Evolutionary conservation across 1,140 invertebrate genomes (phyloP), one percentile per base, ranked within the genome.

Genomic region (Druon quercuslanigerum): DNA sequence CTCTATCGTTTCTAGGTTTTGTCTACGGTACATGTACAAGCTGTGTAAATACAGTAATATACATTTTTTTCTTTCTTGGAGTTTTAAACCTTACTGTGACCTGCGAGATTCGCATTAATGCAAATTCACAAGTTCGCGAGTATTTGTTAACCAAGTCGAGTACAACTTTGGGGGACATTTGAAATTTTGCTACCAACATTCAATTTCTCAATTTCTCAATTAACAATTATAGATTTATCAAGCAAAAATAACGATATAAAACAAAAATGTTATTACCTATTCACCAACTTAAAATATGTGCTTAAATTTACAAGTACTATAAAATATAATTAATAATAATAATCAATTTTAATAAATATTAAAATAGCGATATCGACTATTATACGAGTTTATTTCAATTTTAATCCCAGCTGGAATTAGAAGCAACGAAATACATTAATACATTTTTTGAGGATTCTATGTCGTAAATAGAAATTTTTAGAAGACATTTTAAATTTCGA

Each of bases 31-130:
- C 86, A 86, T 85, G 76, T 87, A 87, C 84, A 87, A 87, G 86
- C 86, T 85, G 73, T 87, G 86, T 90, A 90, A 90, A 90, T 90
- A 90, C 85, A 90, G 84, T 89, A 90, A 89, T 90, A 87, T 90
- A 89, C 89, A 89, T 87, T 85, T 83, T 80, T 73, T 14, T 33
- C 71, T 82, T 79, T 80, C 71, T 88, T 88, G 87, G 87, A 88
- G 86, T 66, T 89, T 89, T 81, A 85, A 87, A 90, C 84, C 86
- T 89, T 89, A 90, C 88, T 84, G 88, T 89, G 87, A 88, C 84
- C 85, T 84, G 81, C 77, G 14, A 33, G 33, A 78, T 74, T 82
- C 79, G 83, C 75, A 72, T 83, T 74, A 76, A 72, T 84, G 72
- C 77, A 74, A 60, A 74, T 71, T 77, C 79, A 74, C 74, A 79